Base-by-base conservation (phyloP, 2,888 invertebrate species). In the Macrophya alboannulata region DNA sequence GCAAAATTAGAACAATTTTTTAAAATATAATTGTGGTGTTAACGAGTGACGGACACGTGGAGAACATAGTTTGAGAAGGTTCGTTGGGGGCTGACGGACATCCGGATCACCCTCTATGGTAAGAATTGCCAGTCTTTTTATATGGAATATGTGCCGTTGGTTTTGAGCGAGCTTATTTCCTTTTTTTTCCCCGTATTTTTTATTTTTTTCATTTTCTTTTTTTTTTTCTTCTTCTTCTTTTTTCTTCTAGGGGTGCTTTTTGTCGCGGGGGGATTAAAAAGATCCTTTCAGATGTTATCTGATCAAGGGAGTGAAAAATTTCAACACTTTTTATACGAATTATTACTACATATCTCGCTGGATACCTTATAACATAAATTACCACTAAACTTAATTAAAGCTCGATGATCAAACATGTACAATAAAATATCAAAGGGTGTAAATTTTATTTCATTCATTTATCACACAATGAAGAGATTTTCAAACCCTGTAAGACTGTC, bases 41-140 rank as follows among this genome's bases (percentile, higher is more conserved):
- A 68, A 83, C 65, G 48, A 83, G 83, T 71, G 83, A 83, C 83
- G 48, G 65, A 65, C 83, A 68, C 83, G 83, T 68, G 83, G 68
- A 59, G 71, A 83, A 37, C 45, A 15, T 43, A 21, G 25, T 59
- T 83, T n/a, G 48, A 40, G 48, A 31, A 37, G 43, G n/a, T 68
- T 43, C 81, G 31, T 31, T 62, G 15, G 31, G 8, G 83, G 43
- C 40, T 48, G 31, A 68, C 17, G 8, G n/a, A 71, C 15, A 15
- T 17, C 40, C 68, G 83, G 48, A 71, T 71, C 71, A 51, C 17
- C 83, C 83, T 31, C 83, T 83, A 83, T 68, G 83, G 83, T 83
- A 51, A 83, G 83, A 48, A 21, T 37, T 21, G 15, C 59, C 43
- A 6, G n/a, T 21, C 12, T 9, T 62, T 81, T 62, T 62, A 31